These are phyloP conservation scores for Theristicus caerulescens DNA, from an alignment of 2,113 vertebrate genomes.

Conservation along the genomic window DNA sequence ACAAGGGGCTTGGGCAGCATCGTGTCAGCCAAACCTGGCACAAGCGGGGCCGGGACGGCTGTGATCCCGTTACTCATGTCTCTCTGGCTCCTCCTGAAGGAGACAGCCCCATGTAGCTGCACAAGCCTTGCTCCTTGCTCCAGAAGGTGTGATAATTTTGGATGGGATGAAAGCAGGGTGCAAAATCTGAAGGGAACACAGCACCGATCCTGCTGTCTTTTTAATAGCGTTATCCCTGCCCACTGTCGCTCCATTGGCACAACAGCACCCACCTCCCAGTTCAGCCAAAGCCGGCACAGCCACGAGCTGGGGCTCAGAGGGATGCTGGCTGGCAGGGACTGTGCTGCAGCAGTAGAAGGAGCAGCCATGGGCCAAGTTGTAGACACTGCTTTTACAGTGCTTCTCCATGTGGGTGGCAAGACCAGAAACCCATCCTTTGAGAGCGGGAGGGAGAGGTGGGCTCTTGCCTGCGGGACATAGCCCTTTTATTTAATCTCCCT, in stretches of 20 bases:
- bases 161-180: background rate
- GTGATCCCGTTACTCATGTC: background rate
- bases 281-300: background rate
- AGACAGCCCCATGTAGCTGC: background rate
- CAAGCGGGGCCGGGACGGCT: background rate
- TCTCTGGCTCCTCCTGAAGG: slow-evolving; percentile 64
- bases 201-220: fast-evolving
- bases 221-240: background rate
- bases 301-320: fast-evolving
- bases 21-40: background rate
- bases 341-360: background rate
- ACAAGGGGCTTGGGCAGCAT: background rate
- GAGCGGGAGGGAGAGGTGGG: background rate
- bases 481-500: background rate
- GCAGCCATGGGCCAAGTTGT: background rate
- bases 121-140: fast-evolving
- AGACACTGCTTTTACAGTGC: background rate
- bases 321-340: background rate
- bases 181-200: fast-evolving
- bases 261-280: fast-evolving
- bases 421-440: background rate
- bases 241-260: fast-evolving
- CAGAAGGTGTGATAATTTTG: background rate
- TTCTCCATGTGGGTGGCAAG: background rate
- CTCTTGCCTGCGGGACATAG: background rate